These are phyloP conservation scores for Embidobia sp. DNA, from an alignment of 2,888 invertebrate species.

Conservation along the genomic window DNA sequence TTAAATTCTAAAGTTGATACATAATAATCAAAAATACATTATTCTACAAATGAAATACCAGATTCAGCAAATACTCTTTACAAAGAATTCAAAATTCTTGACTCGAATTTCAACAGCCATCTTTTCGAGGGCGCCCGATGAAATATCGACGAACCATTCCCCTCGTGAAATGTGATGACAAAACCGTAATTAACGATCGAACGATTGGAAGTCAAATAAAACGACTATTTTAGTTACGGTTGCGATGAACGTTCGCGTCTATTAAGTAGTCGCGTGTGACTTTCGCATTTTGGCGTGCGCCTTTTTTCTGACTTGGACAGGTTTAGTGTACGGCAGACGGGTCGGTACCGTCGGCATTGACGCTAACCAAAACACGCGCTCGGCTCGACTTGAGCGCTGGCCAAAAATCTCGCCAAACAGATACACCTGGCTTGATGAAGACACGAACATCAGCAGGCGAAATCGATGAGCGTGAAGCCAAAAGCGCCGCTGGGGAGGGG, in stretches of 20 bases:
- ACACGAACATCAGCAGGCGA: conserved; percentile 48
- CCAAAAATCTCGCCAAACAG: conserved; percentile 77
- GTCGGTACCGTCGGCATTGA: conserved; percentile 56
- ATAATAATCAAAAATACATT: too few relatives aligned
- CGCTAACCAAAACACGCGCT: conserved; percentile 76
- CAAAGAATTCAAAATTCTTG: too few relatives aligned
- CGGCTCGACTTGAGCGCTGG: conserved; percentile 73
- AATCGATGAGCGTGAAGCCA: conserved; percentile 45
- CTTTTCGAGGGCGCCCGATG: too few relatives aligned
- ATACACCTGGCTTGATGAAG: conserved; percentile 75
- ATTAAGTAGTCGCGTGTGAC: conserved; percentile 48
- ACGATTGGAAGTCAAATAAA: conserved; percentile 14
- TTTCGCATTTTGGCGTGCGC: conserved; percentile 43
- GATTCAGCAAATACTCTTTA: too few relatives aligned
- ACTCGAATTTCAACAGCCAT: too few relatives aligned
- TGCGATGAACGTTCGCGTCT: conserved; percentile 24
- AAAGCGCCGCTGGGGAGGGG: conserved; percentile 19
- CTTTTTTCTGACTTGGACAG: conserved; percentile 42
- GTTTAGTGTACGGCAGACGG: conserved; percentile 46
- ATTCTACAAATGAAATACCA: too few relatives aligned
- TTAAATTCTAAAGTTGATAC: too few relatives aligned
- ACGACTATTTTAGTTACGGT: conserved; percentile 2
- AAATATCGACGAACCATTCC: too few relatives aligned
- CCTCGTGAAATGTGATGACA: not conserved
- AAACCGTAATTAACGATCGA: conserved; percentile 4